Base-by-base conservation (phyloP, 2,888 invertebrate species). In the Agrotis clavis region DNA sequence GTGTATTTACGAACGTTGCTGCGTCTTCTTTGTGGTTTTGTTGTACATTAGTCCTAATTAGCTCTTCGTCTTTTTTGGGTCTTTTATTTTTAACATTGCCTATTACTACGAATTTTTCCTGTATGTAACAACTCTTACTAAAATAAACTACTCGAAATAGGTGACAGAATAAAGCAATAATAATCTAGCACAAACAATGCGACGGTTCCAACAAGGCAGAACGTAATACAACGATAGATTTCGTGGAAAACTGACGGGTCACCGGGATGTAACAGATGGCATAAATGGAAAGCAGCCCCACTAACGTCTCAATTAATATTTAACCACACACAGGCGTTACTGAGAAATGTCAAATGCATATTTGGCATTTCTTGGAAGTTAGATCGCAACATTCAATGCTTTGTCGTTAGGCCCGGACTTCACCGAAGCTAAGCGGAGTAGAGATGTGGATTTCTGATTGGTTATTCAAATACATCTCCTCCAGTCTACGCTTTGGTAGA, bases 241-340 rank as follows among this genome's bases (percentile, higher is more conserved):
- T 66, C 56, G 48, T 19, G 70, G 67, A 71, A 57, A 69, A 48
- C 60, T 56, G 72, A 67, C 69, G 68, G 60, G 61, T 71, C 50
- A 21, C n/a, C n/a, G n/a, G n/a, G n/a, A n/a, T 74, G 61, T 67
- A 68, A 47, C 45, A 19, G 66, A 16, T 19, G 18, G n/a, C 57
- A 75, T 84, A 81, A 86, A 85, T 83, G 80, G 80, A 84, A 83
- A 79, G 47, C 66, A 65, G 50, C 62, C 41, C 13, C 16, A 72
- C 79, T 82, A 79, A 80, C 81, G 71, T 69, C 61, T 76, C 74
- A 87, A 85, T 88, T 85, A 86, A 87, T 87, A 87, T 87, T 85
- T 85, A 86, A 71, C 56, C 81, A 80, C 81, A 84, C 84, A 84
- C 69, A 79, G 74, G 75, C 79, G 82, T 84, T 74, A 70, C 54